Evolutionary conservation across 2,797 vertebrate genomes (phyloP), one percentile per base, ranked within the genome.

Genomic region (Antennarius maculatus): DNA sequence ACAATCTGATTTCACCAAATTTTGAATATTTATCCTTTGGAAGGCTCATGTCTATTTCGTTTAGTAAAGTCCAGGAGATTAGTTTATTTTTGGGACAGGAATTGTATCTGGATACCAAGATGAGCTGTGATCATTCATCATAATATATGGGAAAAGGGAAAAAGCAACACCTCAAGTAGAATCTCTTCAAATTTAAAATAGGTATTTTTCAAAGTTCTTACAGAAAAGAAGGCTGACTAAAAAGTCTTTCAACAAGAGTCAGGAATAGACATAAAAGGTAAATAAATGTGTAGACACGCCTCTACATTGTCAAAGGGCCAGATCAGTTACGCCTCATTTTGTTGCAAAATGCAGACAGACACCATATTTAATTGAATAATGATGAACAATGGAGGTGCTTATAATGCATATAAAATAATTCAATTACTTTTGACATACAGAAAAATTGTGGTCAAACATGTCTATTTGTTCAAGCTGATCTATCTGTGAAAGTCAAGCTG

Each of bases 201-300:
- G 14, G 6, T 13, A 11, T 7, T 5, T 5, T 4, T 50, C 18
- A 5, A 0, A 7, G n/a, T n/a, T 80, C 4, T 50, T 54, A 69
- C 46, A 58, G 28, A 49, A 17, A 47, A 39, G 48, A 46, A 42
- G 7, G 63, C 10, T 62, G 61, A 71, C 64, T 74, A 74, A 48
- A 65, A 10, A 61, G 23, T 39, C 23, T 72, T 63, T 14, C 46
- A 17, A 69, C 49, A 31, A 53, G 29, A 63, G 42, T 54, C 53
- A 69, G 50, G 61, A 51, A 65, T 49, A 61, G 63, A 54, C 4
- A 31, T 16, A 17, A n/a, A 54, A 46, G 16, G 45, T 31, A 61
- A 55, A 57, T 71, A 66, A 6, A 13, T 69, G 71, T 81, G 72
- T 61, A 51, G 69, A 57, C 63, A 77, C 34, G n/a, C 16, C 53